A percentile compares a stretch with the other conserved stretches of the same genome.
Conservation (phyloP, 2,797 vertebrate genomes). For the Coregonus sp. region DNA sequence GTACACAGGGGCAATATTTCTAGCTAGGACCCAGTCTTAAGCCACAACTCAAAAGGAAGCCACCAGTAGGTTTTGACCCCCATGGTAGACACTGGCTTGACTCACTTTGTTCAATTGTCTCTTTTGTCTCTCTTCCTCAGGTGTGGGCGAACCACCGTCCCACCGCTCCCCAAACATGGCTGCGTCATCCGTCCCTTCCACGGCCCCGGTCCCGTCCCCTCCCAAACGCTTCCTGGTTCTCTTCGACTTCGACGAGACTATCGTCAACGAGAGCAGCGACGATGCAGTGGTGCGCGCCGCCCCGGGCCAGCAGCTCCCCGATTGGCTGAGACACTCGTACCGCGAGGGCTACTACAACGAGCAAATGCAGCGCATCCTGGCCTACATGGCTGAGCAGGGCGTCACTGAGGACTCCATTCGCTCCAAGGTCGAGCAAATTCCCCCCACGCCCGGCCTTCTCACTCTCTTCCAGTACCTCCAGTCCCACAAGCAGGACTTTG, state of each 20-base stretch:
- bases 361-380: slow-evolving; percentile 83
- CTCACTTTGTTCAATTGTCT: not conserved
- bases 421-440: slow-evolving; percentile 78
- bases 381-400: slow-evolving; percentile 85
- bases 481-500: slow-evolving; percentile 80
- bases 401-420: slow-evolving; percentile 77
- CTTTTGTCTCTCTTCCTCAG: slow-evolving; percentile 27
- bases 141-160: slow-evolving; percentile 20
- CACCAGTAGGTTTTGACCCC: too few relatives aligned
- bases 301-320: slow-evolving; percentile 80
- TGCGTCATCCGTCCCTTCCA: slow-evolving; percentile 21
- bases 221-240: slow-evolving; percentile 79
- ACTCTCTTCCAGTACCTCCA: slow-evolving; percentile 83
- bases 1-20: too few relatives aligned
- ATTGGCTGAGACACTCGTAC: slow-evolving; percentile 76
- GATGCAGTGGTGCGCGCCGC: slow-evolving; percentile 78
- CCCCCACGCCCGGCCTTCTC: slow-evolving; percentile 79
- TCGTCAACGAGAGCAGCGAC: slow-evolving; percentile 89
- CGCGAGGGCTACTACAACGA: slow-evolving; percentile 85
- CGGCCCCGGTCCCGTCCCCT: not conserved
- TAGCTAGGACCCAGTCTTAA: not conserved
- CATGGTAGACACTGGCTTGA: not conserved
- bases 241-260: slow-evolving; percentile 95
- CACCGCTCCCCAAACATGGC: slow-evolving; percentile 62
- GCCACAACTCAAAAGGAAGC: not conserved